A percentile compares a stretch with the other conserved stretches of the same genome.
These are phyloP conservation scores for Fissipunctia ypsillon DNA, from an alignment of 2,888 invertebrate species.

Conservation along the genomic window DNA sequence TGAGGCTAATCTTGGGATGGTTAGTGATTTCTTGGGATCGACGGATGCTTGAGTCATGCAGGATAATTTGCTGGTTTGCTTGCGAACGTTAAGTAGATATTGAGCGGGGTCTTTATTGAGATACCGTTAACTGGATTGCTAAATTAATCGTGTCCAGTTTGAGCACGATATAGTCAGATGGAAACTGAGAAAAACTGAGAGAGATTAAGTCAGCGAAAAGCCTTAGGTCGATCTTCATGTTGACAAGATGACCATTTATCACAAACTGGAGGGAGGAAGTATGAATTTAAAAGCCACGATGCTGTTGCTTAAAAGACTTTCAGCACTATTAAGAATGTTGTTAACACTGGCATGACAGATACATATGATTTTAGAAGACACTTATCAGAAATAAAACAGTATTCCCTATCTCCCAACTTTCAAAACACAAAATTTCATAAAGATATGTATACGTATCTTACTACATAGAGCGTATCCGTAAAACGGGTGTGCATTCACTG, in stretches of 20 bases:
- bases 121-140: neutral
- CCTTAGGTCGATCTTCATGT: no score
- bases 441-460: neutral
- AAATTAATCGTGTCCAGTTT: neutral
- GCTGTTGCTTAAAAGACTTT: no score
- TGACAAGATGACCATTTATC: no score
- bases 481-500: slow-evolving; percentile 84
- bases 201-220: neutral
- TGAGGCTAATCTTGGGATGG: slow-evolving; percentile 80
- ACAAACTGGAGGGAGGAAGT: no score
- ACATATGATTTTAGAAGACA: neutral
- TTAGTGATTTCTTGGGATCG: slow-evolving; percentile 64
- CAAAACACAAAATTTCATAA: slow-evolving; percentile 30
- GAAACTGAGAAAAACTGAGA: neutral
- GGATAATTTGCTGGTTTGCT: slow-evolving; percentile 41
- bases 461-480: slow-evolving; percentile 60
- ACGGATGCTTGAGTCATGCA: slow-evolving; percentile 59
- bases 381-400: neutral
- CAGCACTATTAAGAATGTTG: no score
- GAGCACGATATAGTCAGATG: neutral
- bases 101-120: slow-evolving; percentile 4
- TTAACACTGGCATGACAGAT: no score
- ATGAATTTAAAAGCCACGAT: no score
- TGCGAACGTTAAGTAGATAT: slow-evolving; percentile 29
- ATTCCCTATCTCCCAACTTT: neutral